Base-by-base conservation (phyloP, 2,113 vertebrate genomes). In the Balaenoptera acutorostrata region DNA sequence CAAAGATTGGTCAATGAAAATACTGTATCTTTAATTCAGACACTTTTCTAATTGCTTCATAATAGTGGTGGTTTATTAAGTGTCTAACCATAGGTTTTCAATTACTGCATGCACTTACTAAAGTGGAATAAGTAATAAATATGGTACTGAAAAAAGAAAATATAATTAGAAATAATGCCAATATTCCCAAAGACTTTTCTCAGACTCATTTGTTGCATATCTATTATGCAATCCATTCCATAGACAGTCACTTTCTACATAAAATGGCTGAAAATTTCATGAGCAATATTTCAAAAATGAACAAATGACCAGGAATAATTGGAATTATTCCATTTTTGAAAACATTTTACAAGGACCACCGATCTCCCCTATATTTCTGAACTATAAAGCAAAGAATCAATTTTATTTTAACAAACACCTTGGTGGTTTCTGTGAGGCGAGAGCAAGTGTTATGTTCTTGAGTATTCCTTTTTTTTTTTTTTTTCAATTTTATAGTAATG, bases 211-310 rank as follows among this genome's bases (percentile, higher is more conserved):
- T 57, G 29, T 57, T 95, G 77, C 12, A 33, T 39, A 78, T 55
- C 39, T 90, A 46, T 94, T 49, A 83, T 49, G 44, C 8, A 64
- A 81, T 71, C 20, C 11, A 64, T 84, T 68, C 69, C 44, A 66
- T 4, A 91, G 13, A 88, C 5, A 77, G n/a, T 63, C 6, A 36
- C 3, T 66, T 23, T 71, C 15, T 75, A 83, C 5, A 83, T 41
- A 78, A 46, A 91, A 68, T 72, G 46, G 20, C 27, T 63, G 25
- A 49, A 95, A 72, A 89, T 89, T 92, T 97, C 63, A 97, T 82
- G 20, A 93, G 55, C 14, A 89, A 55, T 61, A 91, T 59, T 69
- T 93, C 2, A 97, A 77, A 84, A 91, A 72, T 85, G 20, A 86
- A 92, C 5, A 95, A 86, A 91, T 55, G 10, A 72, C 4, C 55